Conservation (phyloP, 1,140 invertebrate genomes). For the Medauroidea extradentata region DNA sequence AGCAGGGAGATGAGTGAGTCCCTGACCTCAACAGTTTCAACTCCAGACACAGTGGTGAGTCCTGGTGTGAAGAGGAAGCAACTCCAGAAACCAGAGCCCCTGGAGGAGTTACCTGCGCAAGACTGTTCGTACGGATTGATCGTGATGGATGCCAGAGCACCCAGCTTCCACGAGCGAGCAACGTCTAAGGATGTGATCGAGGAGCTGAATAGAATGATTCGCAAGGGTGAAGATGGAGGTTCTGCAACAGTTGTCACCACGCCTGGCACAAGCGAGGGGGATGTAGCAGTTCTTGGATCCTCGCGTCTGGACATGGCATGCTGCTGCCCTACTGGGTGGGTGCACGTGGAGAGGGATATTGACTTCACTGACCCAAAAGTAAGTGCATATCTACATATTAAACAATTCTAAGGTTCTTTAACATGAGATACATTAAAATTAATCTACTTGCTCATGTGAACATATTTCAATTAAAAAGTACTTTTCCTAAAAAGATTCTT, state of each 20-base stretch:
- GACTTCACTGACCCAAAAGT: slow-evolving; percentile 77
- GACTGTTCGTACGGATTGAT: no score
- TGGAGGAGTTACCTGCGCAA: no score
- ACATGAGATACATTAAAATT: no score
- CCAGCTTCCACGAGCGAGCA: slow-evolving; percentile 65
- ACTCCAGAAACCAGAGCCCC: slow-evolving; percentile 19
- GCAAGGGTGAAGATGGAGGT: slow-evolving; percentile 47
- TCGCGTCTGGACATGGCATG: slow-evolving; percentile 53
- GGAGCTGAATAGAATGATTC: slow-evolving; percentile 67
- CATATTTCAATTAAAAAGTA: no score
- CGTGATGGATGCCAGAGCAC: slow-evolving; percentile 28
- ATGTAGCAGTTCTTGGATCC: neutral
- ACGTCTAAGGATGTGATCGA: slow-evolving; percentile 73
- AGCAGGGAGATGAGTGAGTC: slow-evolving; percentile 49
- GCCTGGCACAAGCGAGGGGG: slow-evolving; percentile 20
- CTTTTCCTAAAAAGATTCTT: no score
- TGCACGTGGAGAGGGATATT: slow-evolving; percentile 69
- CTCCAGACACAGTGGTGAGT: slow-evolving; percentile 53
- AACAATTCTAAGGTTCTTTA: no score
- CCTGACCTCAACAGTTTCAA: slow-evolving; percentile 60
- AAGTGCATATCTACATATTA: no score
- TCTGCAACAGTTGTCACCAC: slow-evolving; percentile 34
- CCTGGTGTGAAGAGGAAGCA: slow-evolving; percentile 23
- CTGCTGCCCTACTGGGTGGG: slow-evolving; percentile 69
- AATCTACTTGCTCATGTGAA: no score